phyloP scores from a whole-genome alignment of 2,113 vertebrate species.

The cattle (Bos taurus) region ARS-UCD2.0 NC_037328.1:108424001-108424500 shows the following conservation, averaged over 20 bases:
- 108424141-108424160: neutral
- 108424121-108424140: neutral
- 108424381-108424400: neutral
- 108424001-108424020: conserved; percentile 38
- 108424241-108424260: neutral
- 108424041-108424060: neutral
- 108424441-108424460: neutral
- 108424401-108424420: neutral
- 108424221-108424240: neutral
- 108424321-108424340: neutral
- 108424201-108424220: conserved; percentile 32
- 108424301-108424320: conserved; percentile 11
- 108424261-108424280: neutral
- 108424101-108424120: neutral
- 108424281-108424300: neutral
- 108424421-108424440: neutral
- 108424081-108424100: conserved; percentile 38
- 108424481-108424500: neutral
- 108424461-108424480: neutral
- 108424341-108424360: neutral
- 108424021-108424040: conserved; percentile 41
- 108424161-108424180: conserved; percentile 27
- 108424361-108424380: neutral
- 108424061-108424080: neutral
- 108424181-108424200: neutral